A percentile compares a stretch with the other conserved stretches of the same genome.
phyloP scores from a whole-genome alignment of 1,140 invertebrate species.

The Ceratina japonica region DNA sequence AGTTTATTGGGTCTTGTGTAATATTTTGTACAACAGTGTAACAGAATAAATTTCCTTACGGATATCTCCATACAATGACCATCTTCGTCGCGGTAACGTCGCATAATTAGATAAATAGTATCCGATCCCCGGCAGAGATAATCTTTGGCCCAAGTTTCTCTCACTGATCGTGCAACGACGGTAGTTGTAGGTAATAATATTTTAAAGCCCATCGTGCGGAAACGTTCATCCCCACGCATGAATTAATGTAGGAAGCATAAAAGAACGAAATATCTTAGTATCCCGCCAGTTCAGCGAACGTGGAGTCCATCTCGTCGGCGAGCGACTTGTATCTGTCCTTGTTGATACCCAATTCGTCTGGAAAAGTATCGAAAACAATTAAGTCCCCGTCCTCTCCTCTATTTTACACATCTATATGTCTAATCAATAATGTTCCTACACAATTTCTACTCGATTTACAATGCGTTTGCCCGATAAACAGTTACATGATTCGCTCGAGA shows the following conservation, averaged over 20 bases:
- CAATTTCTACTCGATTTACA: constrained; percentile 11
- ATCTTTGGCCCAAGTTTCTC: not conserved
- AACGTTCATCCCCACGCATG: constrained; percentile 26
- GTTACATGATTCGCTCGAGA: not conserved
- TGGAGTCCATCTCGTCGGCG: constrained; percentile 96
- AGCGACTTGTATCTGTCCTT: constrained; percentile 99
- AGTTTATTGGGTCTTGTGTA: constrained; percentile 61
- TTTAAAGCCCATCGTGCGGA: not conserved
- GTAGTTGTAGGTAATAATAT: not conserved
- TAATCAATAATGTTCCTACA: constrained; percentile 35
- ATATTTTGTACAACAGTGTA: constrained; percentile 62
- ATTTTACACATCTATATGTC: not conserved
- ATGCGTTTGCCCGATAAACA: constrained; percentile 17
- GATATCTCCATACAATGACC: constrained; percentile 44
- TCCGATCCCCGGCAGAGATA: constrained; percentile 1
- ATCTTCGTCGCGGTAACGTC: constrained; percentile 51
- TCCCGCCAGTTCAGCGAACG: constrained; percentile 94
- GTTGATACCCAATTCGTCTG: constrained; percentile 99
- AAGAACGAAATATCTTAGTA: constrained; percentile 80
- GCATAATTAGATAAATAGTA: constrained; percentile 46
- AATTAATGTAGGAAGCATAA: constrained; percentile 47
- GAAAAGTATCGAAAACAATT: constrained; percentile 48
- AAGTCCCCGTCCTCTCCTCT: not conserved
- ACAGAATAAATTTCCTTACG: constrained; percentile 61
- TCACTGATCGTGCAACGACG: constrained; percentile 9